Base-by-base conservation (phyloP, 2,888 invertebrate species). In the Hydraecia micacea region DNA sequence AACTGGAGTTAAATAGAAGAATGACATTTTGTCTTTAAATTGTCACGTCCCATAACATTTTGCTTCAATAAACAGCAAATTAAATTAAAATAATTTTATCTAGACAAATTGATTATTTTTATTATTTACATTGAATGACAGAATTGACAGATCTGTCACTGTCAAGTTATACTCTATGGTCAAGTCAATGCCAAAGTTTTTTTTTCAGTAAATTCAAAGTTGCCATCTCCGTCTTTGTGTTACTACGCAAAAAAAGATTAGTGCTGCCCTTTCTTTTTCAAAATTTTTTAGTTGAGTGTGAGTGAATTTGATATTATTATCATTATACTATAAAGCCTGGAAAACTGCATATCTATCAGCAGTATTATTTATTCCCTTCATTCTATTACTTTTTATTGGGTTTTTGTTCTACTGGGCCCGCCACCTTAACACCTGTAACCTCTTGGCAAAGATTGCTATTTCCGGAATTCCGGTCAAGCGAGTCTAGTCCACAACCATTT, bases 1-100 rank as follows among this genome's bases (percentile, higher is more conserved):
- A 2, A 97, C 97, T 63, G 97, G 96, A 78, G 94, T 94, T 85
- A 97, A 94, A 91, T 97, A 97, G 91, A 97, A 97, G 93, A 97
- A 97, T n/a, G 95, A 95, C 96, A 96, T 96, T 42, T 62, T 88
- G 6, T 21, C 6, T 58, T 63, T 36, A 77, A 73, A 77, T 80
- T 39, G 28, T 75, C 65, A 74, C 49, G 36, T 79, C 71, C 83
- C 83, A 58, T 32, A 74, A 52, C 71, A 81, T 77, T 46, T 74
- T 28, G 15, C 32, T 25, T 25, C 4, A 66, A 0, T 58, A 49
- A 4, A 65, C 8, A 58, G 8, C 11, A 25, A 65, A 49, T 25
- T 49, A 39, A 25, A 39, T 25, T 55, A 55, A 58, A 63, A 73
- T 46, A 0, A 28, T 36, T 25, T 60, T 36, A 11, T 28, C 15